phyloP scores from a whole-genome alignment of 2,797 vertebrate genomes.

The Monodelphis domestica region DNA sequence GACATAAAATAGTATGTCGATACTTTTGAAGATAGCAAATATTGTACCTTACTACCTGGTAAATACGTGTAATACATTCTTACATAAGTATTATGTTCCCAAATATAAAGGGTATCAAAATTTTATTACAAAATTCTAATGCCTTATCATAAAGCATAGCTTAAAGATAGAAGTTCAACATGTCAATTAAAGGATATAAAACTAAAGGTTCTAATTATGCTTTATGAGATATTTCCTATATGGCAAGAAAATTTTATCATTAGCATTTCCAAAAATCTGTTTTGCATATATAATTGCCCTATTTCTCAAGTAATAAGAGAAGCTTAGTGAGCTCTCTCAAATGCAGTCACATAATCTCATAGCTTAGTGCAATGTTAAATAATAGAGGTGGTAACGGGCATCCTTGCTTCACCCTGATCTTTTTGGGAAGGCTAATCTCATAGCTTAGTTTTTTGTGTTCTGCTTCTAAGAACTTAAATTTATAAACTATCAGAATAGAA shows the following conservation, averaged over 20 bases:
- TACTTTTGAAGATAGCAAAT: background rate
- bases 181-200: background rate
- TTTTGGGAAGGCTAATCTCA: too few relatives aligned
- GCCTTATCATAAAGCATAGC: background rate
- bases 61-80: background rate
- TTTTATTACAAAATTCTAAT: background rate
- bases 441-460: background rate
- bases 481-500: too few relatives aligned
- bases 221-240: background rate
- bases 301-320: background rate
- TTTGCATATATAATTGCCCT: background rate
- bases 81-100: background rate
- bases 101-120: background rate
- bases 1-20: background rate
- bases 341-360: background rate
- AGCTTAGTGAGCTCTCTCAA: background rate
- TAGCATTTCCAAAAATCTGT: background rate
- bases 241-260: too few relatives aligned
- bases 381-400: too few relatives aligned
- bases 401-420: too few relatives aligned
- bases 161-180: background rate
- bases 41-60: background rate
- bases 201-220: background rate
- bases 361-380: too few relatives aligned
- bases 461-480: background rate